Evolutionary conservation across 2,888 invertebrate species (phyloP).

Genomic region (Leucophenga montana): DNA sequence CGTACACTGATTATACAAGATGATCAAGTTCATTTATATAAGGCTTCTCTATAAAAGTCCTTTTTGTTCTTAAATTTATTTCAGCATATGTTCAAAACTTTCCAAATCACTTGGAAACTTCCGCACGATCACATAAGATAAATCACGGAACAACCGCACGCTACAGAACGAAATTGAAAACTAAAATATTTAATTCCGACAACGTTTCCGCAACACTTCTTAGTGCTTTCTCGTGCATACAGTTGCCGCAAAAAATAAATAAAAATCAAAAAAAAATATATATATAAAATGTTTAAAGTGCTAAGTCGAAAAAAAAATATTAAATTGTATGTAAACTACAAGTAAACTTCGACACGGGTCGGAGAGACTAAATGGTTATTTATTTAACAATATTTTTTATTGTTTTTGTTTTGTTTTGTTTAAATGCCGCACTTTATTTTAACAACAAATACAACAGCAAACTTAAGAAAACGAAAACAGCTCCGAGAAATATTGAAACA

Average conservation of each 20-base stretch:
- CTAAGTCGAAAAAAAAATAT: constrained; percentile 1
- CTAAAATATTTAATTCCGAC: constrained; percentile 8
- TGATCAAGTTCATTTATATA: too few species aligned
- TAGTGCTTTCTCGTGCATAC: constrained; percentile 54
- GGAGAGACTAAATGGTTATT: constrained; percentile 18
- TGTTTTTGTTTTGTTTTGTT: constrained; percentile 10
- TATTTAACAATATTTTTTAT: constrained; percentile 18
- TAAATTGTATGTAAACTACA: constrained; percentile 16
- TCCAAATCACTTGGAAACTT: neutral
- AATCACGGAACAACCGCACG: neutral
- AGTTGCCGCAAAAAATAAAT: constrained; percentile 41
- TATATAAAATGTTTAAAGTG: constrained; percentile 1
- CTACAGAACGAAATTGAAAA: neutral
- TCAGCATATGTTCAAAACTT: neutral
- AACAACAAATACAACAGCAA: neutral
- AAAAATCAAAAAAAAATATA: neutral
- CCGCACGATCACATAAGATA: too few species aligned
- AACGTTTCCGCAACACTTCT: constrained; percentile 48
- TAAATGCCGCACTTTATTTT: neutral
- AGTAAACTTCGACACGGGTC: constrained; percentile 19
- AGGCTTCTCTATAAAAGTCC: neutral
- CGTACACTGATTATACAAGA: too few species aligned
- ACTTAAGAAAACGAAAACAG: neutral
- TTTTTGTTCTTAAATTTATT: neutral
- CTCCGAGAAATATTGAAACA: neutral